These are phyloP conservation scores for Microtus pennsylvanicus DNA, from an alignment of 2,113 vertebrate genomes.

Conservation along the genomic window DNA sequence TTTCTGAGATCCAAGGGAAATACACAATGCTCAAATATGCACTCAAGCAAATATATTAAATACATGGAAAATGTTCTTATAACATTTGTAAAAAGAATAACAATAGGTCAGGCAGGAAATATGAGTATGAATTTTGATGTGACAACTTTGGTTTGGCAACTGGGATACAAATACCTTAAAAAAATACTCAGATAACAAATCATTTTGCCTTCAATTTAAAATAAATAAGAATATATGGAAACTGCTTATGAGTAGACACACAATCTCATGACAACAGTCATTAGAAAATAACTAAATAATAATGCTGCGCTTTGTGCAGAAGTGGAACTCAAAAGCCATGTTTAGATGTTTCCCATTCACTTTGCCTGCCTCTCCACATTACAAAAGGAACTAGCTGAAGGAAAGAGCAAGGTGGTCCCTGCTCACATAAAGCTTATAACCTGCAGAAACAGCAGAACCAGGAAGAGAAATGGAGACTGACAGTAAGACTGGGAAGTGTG, in stretches of 20 bases:
- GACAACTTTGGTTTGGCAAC: not conserved
- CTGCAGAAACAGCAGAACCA: not conserved
- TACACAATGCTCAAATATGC: not conserved
- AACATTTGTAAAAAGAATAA: not conserved
- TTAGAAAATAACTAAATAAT: not conserved
- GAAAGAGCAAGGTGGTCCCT: not conserved
- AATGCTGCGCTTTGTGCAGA: not conserved
- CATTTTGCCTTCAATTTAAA: not conserved
- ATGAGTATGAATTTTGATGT: not conserved
- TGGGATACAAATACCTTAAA: not conserved
- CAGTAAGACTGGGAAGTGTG: not conserved
- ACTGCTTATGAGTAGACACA: not conserved
- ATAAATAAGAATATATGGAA: not conserved
- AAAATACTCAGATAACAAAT: conserved; percentile 4
- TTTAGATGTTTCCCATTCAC: not conserved
- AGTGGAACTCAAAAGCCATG: not conserved
- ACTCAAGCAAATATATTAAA: not conserved
- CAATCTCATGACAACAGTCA: not conserved
- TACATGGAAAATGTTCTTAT: not conserved
- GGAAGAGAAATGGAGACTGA: not conserved
- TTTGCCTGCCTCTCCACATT: not conserved
- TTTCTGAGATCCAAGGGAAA: not conserved
- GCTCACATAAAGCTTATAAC: not conserved
- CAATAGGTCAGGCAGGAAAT: not conserved
- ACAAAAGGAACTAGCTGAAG: not conserved